Conservation (phyloP, 2,888 invertebrate species). For the Kryphioiulus occultus region DNA sequence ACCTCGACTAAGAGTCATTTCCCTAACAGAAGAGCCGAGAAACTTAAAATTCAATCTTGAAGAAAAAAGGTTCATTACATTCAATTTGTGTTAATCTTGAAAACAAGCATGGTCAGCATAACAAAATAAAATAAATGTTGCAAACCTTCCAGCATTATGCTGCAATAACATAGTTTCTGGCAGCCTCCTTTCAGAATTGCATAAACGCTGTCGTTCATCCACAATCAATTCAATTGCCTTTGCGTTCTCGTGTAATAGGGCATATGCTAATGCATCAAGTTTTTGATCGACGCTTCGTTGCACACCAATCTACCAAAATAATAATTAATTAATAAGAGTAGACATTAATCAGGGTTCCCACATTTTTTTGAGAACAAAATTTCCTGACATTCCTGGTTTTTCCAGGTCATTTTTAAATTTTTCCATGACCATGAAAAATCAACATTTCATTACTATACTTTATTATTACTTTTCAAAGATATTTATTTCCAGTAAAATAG, state of each 20-base stretch:
- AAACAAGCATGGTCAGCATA: neutral
- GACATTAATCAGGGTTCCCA: too few species aligned
- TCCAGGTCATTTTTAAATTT: too few species aligned
- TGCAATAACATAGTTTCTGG: constrained; percentile 57
- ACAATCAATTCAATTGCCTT: constrained; percentile 60
- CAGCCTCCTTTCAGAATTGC: constrained; percentile 53
- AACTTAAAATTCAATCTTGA: constrained; percentile 58
- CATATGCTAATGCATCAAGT: constrained; percentile 60
- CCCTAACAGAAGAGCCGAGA: constrained; percentile 62
- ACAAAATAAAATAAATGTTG: neutral
- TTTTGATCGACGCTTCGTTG: constrained; percentile 59
- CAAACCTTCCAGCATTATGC: constrained; percentile 60
- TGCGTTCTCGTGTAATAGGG: constrained; percentile 59
- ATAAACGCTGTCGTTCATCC: constrained; percentile 55
- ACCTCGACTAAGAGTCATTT: constrained; percentile 63
- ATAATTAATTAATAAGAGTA: neutral
- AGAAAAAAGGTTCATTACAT: neutral
- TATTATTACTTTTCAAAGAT: too few species aligned
- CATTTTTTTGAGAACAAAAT: neutral
- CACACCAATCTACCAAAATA: constrained; percentile 54
- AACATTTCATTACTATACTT: too few species aligned
- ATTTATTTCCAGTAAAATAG: too few species aligned
- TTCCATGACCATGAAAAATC: too few species aligned
- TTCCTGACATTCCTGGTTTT: neutral
- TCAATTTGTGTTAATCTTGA: too few species aligned